Conservation (phyloP, 2,797 vertebrate species). For the Iguana delicatissima region DNA sequence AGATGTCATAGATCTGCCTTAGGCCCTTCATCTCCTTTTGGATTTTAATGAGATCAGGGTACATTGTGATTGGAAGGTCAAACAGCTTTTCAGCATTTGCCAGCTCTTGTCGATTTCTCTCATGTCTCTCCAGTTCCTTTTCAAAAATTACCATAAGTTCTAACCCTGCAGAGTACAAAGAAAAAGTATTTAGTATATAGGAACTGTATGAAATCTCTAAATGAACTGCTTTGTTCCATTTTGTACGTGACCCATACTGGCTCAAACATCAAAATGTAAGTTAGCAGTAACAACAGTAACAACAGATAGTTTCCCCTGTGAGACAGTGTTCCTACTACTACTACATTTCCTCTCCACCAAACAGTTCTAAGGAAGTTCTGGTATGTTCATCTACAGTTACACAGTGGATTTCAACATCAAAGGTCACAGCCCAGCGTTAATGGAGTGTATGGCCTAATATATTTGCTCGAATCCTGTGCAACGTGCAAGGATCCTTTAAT, state of each 20-base stretch:
- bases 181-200: conserved; percentile 26
- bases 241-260: not conserved
- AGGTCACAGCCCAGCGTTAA: not conserved
- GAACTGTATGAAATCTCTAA: not conserved
- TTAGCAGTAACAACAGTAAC: not conserved
- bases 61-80: conserved; percentile 85
- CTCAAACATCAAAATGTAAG: no score
- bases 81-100: conserved; percentile 91
- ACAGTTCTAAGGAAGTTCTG: not conserved
- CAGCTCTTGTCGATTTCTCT: conserved; percentile 83
- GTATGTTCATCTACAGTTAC: not conserved
- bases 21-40: conserved; percentile 89
- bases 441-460: not conserved
- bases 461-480: not conserved
- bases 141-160: conserved; percentile 85
- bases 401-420: not conserved
- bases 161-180: conserved; percentile 79
- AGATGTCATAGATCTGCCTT: conserved; percentile 88
- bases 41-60: conserved; percentile 85
- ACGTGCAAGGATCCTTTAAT: not conserved
- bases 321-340: no score
- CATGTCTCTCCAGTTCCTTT: conserved; percentile 83
- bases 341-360: not conserved
- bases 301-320: not conserved
- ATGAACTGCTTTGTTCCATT: not conserved